Percentiles rank a stretch among this genome's conserved stretches.
Evolutionary conservation across 2,888 invertebrate species (phyloP).

Genomic region (Siphlonurus alternatus): DNA sequence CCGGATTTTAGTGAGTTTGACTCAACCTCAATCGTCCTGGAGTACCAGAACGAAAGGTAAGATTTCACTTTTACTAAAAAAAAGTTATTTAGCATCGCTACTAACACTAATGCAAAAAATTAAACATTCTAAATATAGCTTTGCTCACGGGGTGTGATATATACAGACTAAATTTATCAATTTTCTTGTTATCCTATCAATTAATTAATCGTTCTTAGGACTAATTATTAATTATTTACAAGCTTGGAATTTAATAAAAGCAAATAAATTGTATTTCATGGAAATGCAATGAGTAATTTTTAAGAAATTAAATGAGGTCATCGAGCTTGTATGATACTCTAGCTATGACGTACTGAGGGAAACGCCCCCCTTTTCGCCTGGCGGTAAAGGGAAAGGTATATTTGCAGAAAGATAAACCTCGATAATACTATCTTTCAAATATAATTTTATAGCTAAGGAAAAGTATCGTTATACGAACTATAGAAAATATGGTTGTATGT

Average conservation of each 20-base stretch:
- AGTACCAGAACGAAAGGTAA: slow-evolving; percentile 33
- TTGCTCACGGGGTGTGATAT: not conserved
- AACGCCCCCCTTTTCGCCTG: not conserved
- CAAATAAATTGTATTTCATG: too few species aligned
- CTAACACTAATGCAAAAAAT: not conserved
- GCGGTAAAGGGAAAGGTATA: not conserved
- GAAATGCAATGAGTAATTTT: not conserved
- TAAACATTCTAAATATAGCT: not conserved
- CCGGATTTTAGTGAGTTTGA: slow-evolving; percentile 38
- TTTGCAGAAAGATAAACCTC: not conserved
- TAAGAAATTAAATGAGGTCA: not conserved
- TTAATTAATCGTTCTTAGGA: too few species aligned
- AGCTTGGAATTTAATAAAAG: too few species aligned
- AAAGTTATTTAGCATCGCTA: not conserved
- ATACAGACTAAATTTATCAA: too few species aligned
- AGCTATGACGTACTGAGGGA: not conserved
- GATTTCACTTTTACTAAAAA: not conserved
- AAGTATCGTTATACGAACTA: too few species aligned
- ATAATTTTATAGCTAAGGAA: too few species aligned
- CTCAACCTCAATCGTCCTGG: slow-evolving; percentile 32
- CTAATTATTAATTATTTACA: too few species aligned
- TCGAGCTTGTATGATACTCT: too few species aligned
- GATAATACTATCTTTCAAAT: too few species aligned
- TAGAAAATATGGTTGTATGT: too few species aligned
- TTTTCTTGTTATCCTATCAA: too few species aligned